Percentiles rank a stretch among this genome's conserved stretches.
Conservation (phyloP, 2,113 vertebrate genomes). For the Camelus dromedarius region DNA sequence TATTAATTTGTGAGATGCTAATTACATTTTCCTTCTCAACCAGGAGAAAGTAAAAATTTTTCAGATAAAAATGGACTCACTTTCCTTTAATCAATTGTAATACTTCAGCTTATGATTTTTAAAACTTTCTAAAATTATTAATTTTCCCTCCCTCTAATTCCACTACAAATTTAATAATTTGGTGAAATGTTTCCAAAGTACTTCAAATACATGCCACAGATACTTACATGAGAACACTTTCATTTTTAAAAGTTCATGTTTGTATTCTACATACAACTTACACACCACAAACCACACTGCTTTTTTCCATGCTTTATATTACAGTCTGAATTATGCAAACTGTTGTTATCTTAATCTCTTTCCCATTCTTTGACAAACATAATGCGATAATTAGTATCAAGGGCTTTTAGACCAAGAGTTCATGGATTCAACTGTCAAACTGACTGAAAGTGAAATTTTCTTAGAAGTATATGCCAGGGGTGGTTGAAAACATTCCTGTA, state of each 20-base stretch:
- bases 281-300: constrained; percentile 57
- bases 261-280: constrained; percentile 41
- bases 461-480: constrained; percentile 32
- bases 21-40: background rate
- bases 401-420: constrained; percentile 59
- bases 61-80: background rate
- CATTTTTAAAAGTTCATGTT: constrained; percentile 29
- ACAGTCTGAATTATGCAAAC: constrained; percentile 52
- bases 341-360: constrained; percentile 68
- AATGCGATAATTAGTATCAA: constrained; percentile 71
- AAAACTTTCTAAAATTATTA: constrained; percentile 31
- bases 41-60: constrained; percentile 9
- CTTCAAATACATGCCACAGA: constrained; percentile 52
- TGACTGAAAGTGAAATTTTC: constrained; percentile 50
- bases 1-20: background rate
- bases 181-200: constrained; percentile 50
- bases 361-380: constrained; percentile 65
- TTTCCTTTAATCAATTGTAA: constrained; percentile 38
- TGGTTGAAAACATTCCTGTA: constrained; percentile 17
- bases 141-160: constrained; percentile 18
- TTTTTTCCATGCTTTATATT: constrained; percentile 33
- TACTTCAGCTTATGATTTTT: background rate
- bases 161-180: constrained; percentile 45
- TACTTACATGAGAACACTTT: constrained; percentile 17
- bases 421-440: constrained; percentile 58